Conservation (phyloP, 2,797 vertebrate genomes). For the Pseudomugil gertrudae region DNA sequence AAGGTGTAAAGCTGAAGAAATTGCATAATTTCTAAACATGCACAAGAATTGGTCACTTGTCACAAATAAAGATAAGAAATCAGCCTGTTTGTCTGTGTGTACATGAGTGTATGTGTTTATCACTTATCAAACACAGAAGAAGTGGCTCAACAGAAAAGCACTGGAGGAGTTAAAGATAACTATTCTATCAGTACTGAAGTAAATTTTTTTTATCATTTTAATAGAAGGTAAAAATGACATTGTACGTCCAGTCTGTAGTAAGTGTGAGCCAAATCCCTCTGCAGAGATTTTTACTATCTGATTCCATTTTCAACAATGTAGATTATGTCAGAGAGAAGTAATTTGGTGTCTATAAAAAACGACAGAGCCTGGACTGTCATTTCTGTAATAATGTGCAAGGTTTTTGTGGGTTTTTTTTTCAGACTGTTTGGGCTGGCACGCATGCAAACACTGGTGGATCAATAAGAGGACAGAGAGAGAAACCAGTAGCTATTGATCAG, state of each 20-base stretch:
- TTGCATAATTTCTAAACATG: constrained; percentile 62
- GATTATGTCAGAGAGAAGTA: constrained; percentile 26
- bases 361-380: constrained; percentile 45
- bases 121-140: constrained; percentile 53
- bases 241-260: constrained; percentile 35
- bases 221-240: constrained; percentile 53
- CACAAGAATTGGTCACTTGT: too few relatives aligned
- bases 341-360: constrained; percentile 54
- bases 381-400: constrained; percentile 54
- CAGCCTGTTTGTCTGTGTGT: constrained; percentile 6
- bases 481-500: constrained; percentile 69
- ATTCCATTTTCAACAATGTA: constrained; percentile 47
- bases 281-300: constrained; percentile 38
- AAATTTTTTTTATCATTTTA: constrained; percentile 58
- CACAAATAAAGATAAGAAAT: constrained; percentile 46
- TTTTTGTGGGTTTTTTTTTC: constrained; percentile 5
- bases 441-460: constrained; percentile 64
- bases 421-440: constrained; percentile 44
- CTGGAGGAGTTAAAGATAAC: constrained; percentile 57
- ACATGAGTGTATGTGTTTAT: constrained; percentile 7
- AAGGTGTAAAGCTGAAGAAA: constrained; percentile 55
- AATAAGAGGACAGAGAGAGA: constrained; percentile 55
- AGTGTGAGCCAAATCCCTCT: constrained; percentile 39
- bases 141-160: constrained; percentile 27
- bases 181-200: too few relatives aligned